These are phyloP conservation scores for Tachuris rubrigastra DNA, from an alignment of 2,113 vertebrate species.

Conservation along the genomic window DNA sequence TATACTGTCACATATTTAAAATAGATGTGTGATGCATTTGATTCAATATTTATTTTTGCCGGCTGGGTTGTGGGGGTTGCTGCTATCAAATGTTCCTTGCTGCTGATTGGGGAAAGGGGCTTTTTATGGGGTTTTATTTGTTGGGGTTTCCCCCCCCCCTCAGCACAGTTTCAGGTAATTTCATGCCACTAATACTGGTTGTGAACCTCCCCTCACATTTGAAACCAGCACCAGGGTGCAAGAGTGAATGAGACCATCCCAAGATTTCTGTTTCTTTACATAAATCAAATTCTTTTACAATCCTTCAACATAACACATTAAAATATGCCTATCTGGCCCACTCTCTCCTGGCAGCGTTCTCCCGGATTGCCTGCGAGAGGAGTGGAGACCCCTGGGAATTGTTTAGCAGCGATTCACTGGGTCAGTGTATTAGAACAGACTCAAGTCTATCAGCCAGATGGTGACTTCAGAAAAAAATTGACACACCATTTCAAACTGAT, in stretches of 20 bases:
- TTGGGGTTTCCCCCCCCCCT: too few relatives aligned
- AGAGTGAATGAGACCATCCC: neutral
- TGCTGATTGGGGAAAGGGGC: rapidly evolving
- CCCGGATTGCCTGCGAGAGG: conserved; percentile 61
- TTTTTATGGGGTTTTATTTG: neutral
- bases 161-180: neutral
- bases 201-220: neutral
- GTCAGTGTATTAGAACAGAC: conserved; percentile 84
- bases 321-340: neutral
- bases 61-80: neutral
- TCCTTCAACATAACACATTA: conserved; percentile 36
- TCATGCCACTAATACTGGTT: neutral
- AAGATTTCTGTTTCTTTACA: conserved; percentile 50
- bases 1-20: neutral
- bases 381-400: conserved; percentile 79
- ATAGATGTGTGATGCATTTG: neutral
- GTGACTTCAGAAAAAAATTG: conserved; percentile 94
- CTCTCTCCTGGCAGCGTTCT: conserved; percentile 18
- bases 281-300: conserved; percentile 69
- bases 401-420: conserved; percentile 85
- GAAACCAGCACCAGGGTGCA: rapidly evolving
- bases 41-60: neutral
- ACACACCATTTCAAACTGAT: conserved; percentile 99
- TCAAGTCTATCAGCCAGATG: conserved; percentile 95
- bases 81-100: neutral